Base-by-base conservation (phyloP, 2,888 invertebrate species). In the Cephus spinipes region DNA sequence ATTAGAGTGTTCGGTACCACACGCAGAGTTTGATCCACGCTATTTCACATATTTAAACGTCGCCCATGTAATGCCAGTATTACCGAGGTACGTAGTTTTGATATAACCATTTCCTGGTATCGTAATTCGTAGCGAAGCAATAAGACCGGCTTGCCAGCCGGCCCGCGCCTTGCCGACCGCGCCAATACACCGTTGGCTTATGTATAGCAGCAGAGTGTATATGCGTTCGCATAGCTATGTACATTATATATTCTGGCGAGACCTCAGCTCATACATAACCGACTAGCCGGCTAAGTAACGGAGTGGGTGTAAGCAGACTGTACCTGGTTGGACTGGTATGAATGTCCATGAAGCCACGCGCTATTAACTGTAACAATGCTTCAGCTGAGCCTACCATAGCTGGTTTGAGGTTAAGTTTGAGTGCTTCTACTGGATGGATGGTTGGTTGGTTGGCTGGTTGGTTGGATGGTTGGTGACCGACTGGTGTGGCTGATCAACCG, bases 281-380 rank as follows among this genome's bases (percentile, higher is more conserved):
- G 55, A 55, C 23, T 55, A 55, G 55, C 55, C 15, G 55, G 55
- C 23, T 23, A 55, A 55, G 55, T 55, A 55, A 55, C 55, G 55
- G 23, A 55, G 23, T 23, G 23, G 15, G 55, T 55, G 55, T 55
- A 23, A 23, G 55, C 55, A 55, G 23, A 55, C 23, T 55, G 23
- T 55, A 55, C 55, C 55, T 55, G 55, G 55, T 9, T 40, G 30
- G 30, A 32, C 36, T 75, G 79, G n/a, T 69, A 36, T 79, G 74
- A 69, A 68, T 77, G 76, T 81, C 82, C 83, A 81, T 82, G 81
- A 82, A 79, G 79, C 80, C 81, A 75, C 78, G 81, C 76, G 82
- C 83, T 80, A 83, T 84, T 83, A 84, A 83, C 79, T 77, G 78
- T 76, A 80, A 83, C 79, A 82, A 79, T 79, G 75, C 69, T 74